Evolutionary conservation across 1,140 invertebrate species (phyloP).

Genomic region (Drosophila erecta): DNA sequence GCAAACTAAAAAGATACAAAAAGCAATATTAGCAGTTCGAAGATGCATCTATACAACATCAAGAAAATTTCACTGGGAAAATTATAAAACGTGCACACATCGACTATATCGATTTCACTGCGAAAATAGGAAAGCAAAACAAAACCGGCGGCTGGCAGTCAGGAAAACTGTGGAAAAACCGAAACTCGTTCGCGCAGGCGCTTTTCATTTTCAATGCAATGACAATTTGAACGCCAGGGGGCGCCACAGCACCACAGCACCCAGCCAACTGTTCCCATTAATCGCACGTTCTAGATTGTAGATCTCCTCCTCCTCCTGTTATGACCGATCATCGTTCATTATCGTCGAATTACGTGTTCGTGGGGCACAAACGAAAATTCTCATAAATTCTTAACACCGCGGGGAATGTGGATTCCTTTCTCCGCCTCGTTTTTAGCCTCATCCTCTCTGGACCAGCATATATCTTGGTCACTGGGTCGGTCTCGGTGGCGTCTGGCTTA

Average conservation of each 20-base stretch:
- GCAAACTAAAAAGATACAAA: conserved; percentile 29
- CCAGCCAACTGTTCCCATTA: conserved; percentile 32
- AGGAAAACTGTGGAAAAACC: conserved; percentile 44
- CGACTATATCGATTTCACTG: conserved; percentile 75
- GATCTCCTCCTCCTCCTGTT: conserved; percentile 32
- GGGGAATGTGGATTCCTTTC: conserved; percentile 71
- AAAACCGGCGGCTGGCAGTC: conserved; percentile 10
- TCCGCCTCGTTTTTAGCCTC: conserved; percentile 40
- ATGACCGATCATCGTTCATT: conserved; percentile 61
- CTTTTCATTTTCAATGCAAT: conserved; percentile 76
- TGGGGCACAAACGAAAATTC: conserved; percentile 50
- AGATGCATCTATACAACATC: conserved; percentile 32
- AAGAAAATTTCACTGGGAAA: conserved; percentile 64
- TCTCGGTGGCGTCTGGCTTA: conserved; percentile 57
- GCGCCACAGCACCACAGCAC: conserved; percentile 45
- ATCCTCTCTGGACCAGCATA: conserved; percentile 52
- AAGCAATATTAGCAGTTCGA: conserved; percentile 45
- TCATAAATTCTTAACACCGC: conserved; percentile 64
- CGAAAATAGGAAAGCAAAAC: conserved; percentile 39
- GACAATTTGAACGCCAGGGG: conserved; percentile 57
- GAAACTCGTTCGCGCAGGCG: conserved; percentile 66
- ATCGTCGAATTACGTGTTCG: conserved; percentile 52
- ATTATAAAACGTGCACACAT: conserved; percentile 62
- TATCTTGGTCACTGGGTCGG: conserved; percentile 75
- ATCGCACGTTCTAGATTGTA: conserved; percentile 18